Evolutionary conservation across 2,888 invertebrate species (phyloP).

Genomic region (Chrysodeixis includens): DNA sequence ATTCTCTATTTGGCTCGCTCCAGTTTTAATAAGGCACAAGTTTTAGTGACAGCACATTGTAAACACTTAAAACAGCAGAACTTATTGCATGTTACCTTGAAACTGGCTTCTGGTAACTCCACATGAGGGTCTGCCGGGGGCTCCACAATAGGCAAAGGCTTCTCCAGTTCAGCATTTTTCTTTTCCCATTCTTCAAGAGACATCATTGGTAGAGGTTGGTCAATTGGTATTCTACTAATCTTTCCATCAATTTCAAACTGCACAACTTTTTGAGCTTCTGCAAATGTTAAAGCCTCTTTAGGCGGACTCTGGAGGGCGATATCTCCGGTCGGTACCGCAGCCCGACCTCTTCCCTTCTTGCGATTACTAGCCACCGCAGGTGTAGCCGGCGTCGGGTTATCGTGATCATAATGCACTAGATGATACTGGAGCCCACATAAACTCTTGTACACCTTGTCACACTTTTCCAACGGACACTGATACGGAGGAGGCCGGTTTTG

Average conservation of each 20-base stretch:
- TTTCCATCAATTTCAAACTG: conserved; percentile 96
- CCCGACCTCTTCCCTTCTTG: conserved; percentile 90
- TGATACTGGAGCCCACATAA: conserved; percentile 96
- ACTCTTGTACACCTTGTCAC: conserved; percentile 96
- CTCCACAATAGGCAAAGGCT: conserved; percentile 81
- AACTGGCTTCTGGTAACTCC: conserved; percentile 85
- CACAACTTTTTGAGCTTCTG: conserved; percentile 95
- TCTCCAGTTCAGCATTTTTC: conserved; percentile 83
- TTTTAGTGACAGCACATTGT: neutral
- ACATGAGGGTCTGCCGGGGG: conserved; percentile 83
- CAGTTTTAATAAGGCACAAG: neutral
- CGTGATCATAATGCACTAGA: conserved; percentile 95
- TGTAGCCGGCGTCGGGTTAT: conserved; percentile 92
- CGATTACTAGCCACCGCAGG: conserved; percentile 90
- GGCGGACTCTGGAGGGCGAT: conserved; percentile 86
- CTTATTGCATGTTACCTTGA: conserved; percentile 68
- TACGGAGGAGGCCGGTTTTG: conserved; percentile 95
- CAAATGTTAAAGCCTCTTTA: conserved; percentile 93
- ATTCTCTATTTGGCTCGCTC: neutral
- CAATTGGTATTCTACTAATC: conserved; percentile 90
- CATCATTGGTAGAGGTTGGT: conserved; percentile 92
- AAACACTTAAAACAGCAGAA: conserved; percentile 12
- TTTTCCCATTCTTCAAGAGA: conserved; percentile 91
- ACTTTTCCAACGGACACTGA: conserved; percentile 95
- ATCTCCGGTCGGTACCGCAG: conserved; percentile 89